These are phyloP conservation scores for Phrynosoma platyrhinos DNA, from an alignment of 2,113 vertebrate genomes.

Conservation along the genomic window DNA sequence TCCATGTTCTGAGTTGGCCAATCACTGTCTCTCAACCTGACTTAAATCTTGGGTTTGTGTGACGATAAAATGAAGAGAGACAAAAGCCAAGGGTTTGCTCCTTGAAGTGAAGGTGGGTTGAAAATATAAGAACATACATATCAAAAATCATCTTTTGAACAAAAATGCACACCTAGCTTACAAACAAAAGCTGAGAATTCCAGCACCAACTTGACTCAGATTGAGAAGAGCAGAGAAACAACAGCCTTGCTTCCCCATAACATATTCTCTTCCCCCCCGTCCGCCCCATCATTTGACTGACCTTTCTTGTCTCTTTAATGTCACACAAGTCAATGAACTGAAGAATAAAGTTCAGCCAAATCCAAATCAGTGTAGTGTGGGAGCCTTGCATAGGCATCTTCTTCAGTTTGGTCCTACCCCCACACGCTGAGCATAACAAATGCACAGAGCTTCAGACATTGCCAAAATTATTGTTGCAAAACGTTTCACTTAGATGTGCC, in stretches of 20 bases:
- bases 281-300: constrained; percentile 57
- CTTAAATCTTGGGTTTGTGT: neutral
- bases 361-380: constrained; percentile 48
- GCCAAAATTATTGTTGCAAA: constrained; percentile 59
- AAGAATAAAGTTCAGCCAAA: constrained; percentile 71
- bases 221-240: constrained; percentile 18
- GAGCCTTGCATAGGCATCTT: neutral
- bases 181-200: constrained; percentile 13
- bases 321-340: constrained; percentile 59
- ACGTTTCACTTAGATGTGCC: constrained; percentile 22
- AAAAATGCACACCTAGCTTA: constrained; percentile 2
- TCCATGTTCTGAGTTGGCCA: neutral
- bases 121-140: neutral
- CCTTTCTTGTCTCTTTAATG: constrained; percentile 70
- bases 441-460: constrained; percentile 33
- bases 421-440: constrained; percentile 32
- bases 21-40: neutral
- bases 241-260: constrained; percentile 40
- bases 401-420: constrained; percentile 54
- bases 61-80: neutral
- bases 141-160: neutral
- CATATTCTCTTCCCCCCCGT: constrained; percentile 34
- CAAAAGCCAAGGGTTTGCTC: neutral
- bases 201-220: constrained; percentile 32
- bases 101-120: neutral